phyloP scores from a whole-genome alignment of 2,888 invertebrate genomes.

The Drepana falcataria region DNA sequence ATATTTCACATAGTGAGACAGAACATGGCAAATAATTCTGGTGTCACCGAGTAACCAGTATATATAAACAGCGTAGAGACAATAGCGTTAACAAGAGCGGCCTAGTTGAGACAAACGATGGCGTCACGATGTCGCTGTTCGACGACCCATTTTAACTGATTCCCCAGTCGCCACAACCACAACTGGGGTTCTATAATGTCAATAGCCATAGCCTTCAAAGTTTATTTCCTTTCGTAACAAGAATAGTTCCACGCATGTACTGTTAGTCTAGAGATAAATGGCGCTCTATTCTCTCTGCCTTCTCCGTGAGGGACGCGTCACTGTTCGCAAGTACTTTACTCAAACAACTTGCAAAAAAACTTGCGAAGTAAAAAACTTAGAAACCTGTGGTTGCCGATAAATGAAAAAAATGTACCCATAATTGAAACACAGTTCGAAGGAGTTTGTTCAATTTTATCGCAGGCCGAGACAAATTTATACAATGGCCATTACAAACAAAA shows the following conservation, averaged over 20 bases:
- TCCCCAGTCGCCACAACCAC: conserved; percentile 21
- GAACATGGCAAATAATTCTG: conserved; percentile 13
- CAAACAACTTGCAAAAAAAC: not conserved
- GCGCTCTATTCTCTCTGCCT: too few species aligned
- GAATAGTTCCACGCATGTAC: too few species aligned
- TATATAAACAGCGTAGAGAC: conserved; percentile 52
- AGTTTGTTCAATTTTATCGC: conserved; percentile 16
- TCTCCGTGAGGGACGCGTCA: too few species aligned
- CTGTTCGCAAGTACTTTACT: not conserved
- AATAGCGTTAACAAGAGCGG: conserved; percentile 67
- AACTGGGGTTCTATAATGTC: conserved; percentile 5
- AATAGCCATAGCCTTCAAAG: not conserved
- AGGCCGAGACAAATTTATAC: conserved; percentile 21
- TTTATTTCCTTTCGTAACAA: not conserved
- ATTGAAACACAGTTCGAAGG: conserved; percentile 6
- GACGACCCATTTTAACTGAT: conserved; percentile 58
- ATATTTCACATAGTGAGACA: not conserved
- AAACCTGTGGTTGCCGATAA: not conserved
- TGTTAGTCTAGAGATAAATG: too few species aligned
- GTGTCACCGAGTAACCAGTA: conserved; percentile 20
- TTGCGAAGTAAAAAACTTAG: not conserved
- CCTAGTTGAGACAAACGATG: conserved; percentile 65
- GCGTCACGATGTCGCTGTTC: conserved; percentile 48
- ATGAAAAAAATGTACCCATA: not conserved
- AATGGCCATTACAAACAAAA: conserved; percentile 15